Evolutionary conservation across 2,888 invertebrate species (phyloP).

Genomic region (Mystacides longicornis): DNA sequence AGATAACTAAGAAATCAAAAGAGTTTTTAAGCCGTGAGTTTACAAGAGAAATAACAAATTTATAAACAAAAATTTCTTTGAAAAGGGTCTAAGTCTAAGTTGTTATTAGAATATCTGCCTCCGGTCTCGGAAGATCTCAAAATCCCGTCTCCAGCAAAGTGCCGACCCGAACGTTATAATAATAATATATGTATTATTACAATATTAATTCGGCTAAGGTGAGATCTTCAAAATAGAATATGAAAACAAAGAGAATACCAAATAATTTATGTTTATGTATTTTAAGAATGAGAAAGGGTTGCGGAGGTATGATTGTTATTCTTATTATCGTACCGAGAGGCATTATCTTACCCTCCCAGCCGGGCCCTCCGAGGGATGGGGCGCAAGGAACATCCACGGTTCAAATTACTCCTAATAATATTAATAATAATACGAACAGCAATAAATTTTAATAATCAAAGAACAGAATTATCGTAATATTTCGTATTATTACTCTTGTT

Average conservation of each 20-base stretch:
- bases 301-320: background rate
- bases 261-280: slow-evolving; percentile 2
- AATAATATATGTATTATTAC: no score
- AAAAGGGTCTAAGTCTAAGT: no score
- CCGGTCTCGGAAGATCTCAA: no score
- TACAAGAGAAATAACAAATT: no score
- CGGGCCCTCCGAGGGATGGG: background rate
- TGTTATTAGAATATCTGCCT: no score
- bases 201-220: background rate
- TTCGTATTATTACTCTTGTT: no score
- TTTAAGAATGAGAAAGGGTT: slow-evolving; percentile 2
- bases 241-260: background rate
- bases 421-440: background rate
- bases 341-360: background rate
- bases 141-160: no score
- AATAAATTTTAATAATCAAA: background rate
- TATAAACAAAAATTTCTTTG: no score
- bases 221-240: slow-evolving; percentile 5
- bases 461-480: background rate
- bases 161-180: no score
- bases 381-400: background rate
- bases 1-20: no score
- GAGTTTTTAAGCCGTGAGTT: no score
- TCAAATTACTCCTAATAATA: background rate
- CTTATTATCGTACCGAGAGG: background rate